Conservation (phyloP, 2,797 vertebrate species). For the Tinamus major region DNA sequence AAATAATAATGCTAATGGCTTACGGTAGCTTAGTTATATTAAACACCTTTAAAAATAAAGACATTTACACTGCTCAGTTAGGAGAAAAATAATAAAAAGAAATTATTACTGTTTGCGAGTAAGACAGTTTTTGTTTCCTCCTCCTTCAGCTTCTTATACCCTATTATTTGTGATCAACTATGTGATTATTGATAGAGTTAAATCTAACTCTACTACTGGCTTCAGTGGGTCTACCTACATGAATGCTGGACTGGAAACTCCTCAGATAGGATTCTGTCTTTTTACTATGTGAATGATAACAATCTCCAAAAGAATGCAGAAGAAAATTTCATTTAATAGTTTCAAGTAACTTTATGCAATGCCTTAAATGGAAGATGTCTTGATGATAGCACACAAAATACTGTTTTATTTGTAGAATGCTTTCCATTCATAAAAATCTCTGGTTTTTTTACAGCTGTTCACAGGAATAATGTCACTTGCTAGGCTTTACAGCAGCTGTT, state of each 20-base stretch:
- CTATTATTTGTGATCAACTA: not conserved
- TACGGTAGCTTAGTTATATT: not conserved
- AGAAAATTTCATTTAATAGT: not conserved
- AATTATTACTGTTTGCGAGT: not conserved
- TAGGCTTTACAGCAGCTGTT: slow-evolving; percentile 26
- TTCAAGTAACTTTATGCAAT: not conserved
- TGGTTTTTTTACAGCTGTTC: not conserved
- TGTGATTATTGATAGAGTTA: not conserved
- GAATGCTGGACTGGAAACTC: not conserved
- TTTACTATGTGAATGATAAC: not conserved
- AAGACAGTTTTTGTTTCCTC: not conserved
- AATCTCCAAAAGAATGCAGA: not conserved
- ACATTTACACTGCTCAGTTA: not conserved
- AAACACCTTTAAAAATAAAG: slow-evolving; percentile 12
- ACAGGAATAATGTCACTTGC: not conserved
- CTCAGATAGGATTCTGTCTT: not conserved
- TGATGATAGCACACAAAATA: not conserved
- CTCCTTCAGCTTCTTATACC: not conserved
- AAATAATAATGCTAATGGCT: slow-evolving; percentile 18
- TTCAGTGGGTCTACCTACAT: not conserved
- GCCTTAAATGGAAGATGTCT: not conserved
- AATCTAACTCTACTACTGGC: not conserved
- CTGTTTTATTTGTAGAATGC: not conserved
- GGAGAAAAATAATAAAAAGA: not conserved
- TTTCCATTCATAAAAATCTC: slow-evolving; percentile 5